Conservation (phyloP, 2,797 vertebrate genomes). For the Hapalemur alaotrensis region DNA sequence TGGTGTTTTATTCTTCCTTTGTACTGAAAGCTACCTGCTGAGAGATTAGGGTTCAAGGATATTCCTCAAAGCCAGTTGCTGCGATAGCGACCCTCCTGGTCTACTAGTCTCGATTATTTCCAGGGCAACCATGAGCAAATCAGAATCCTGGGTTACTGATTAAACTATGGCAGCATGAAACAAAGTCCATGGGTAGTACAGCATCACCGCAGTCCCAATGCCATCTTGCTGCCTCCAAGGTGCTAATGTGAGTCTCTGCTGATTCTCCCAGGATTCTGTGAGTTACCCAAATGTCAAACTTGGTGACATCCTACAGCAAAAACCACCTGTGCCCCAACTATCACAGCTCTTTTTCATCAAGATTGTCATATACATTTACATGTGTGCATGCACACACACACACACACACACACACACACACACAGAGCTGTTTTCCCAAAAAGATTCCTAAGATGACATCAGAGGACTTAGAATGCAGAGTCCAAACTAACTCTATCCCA, state of each 20-base stretch:
- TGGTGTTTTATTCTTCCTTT: neutral
- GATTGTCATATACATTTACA: neutral
- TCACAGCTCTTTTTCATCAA: neutral
- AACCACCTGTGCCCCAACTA: neutral
- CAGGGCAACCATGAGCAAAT: neutral
- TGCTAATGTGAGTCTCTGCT: neutral
- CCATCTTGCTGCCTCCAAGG: neutral
- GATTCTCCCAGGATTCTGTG: neutral
- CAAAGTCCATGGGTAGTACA: rapidly evolving
- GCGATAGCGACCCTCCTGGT: neutral
- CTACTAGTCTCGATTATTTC: neutral
- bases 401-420: neutral
- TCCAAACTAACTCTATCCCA: neutral
- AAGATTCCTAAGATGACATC: neutral
- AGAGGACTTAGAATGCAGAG: rapidly evolving
- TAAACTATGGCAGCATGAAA: neutral
- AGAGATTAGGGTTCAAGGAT: neutral
- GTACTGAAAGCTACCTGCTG: neutral
- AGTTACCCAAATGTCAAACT: neutral
- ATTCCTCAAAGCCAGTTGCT: neutral
- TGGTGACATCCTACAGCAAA: neutral
- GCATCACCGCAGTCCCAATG: rapidly evolving
- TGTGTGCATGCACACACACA: neutral
- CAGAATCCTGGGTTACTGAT: neutral
- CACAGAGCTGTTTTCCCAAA: neutral